These are phyloP conservation scores for Drosophila phalerata DNA, from an alignment of 2,888 invertebrate genomes.

Conservation along the genomic window DNA sequence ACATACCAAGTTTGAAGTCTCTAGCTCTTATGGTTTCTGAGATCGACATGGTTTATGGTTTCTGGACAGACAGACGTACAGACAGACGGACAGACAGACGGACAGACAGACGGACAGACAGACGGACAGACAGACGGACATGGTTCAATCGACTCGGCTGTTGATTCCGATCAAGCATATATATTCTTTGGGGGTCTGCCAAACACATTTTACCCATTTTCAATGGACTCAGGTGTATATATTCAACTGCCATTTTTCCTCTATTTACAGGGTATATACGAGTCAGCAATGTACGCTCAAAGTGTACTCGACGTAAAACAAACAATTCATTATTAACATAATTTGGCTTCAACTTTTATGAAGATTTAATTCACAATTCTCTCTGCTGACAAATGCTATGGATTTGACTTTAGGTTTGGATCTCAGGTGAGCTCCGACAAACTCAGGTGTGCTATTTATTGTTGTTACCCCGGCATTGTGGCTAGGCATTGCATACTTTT, in stretches of 20 bases:
- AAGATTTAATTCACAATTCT: conserved; percentile 32
- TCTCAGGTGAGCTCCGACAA: neutral
- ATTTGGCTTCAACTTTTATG: conserved; percentile 39
- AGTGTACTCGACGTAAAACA: neutral
- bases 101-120: too few species aligned
- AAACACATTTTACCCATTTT: too few species aligned
- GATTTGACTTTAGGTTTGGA: neutral
- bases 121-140: too few species aligned
- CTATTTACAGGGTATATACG: neutral
- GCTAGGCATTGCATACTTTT: conserved; percentile 42
- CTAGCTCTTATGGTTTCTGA: too few species aligned
- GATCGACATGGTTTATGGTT: too few species aligned
- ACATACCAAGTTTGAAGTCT: too few species aligned
- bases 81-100: too few species aligned
- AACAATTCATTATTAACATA: conserved; percentile 42
- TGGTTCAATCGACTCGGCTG: too few species aligned
- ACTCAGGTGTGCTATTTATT: neutral
- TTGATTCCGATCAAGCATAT: too few species aligned
- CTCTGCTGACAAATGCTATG: conserved; percentile 2
- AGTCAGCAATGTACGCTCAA: neutral
- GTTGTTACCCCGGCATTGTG: neutral
- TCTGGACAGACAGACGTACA: too few species aligned
- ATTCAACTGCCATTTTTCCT: neutral
- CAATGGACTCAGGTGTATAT: too few species aligned
- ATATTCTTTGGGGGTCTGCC: too few species aligned